Evolutionary conservation across 2,888 invertebrate species (phyloP), one percentile per base, ranked within the genome.

Genomic region (Meta bourneti): DNA sequence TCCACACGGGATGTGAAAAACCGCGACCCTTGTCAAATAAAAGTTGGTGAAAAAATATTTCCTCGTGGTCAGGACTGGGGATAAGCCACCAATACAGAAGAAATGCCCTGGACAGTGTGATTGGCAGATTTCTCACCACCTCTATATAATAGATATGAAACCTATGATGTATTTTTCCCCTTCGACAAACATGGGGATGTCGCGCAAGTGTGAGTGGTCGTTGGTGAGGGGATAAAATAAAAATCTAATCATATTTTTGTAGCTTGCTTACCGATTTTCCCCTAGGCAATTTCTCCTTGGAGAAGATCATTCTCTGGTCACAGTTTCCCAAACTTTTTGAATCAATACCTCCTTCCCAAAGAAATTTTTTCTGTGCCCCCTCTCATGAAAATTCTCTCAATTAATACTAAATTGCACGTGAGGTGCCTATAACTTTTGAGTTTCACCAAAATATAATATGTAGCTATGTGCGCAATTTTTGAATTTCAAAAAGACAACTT

Each of bases 91-190:
- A 49, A 74, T 79, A 74, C 52, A 52, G 87, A 49, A 54, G 81
- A 75, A 81, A 61, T 69, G 81, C 75, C 61, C 16, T 20, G 81
- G 61, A 75, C 74, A 61, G n/a, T 61, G 75, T 88, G 88, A 88
- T 88, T 88, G 88, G 88, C 88, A 88, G 74, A 49, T 88, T 72
- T 74, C 81, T 52, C 48, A 48, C 78, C 20, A 7, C 48, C 74
- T 48, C 9, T 19, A 70, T 75, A 75, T 48, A 11, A 49, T 61
- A 69, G 74, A 88, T 75, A 88, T 81, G 72, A 75, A 80, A 72
- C 72, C 19, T 51, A 61, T 48, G 80, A 13, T 74, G 69, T 80
- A 61, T 81, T 75, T 81, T 81, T 69, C 11, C 11, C 61, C 74
- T 88, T 81, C 51, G 7, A 61, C 72, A 88, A 88, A 88, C 88